phyloP scores from a whole-genome alignment of 1,140 invertebrate genomes.

The Zaprionus davidi region DNA sequence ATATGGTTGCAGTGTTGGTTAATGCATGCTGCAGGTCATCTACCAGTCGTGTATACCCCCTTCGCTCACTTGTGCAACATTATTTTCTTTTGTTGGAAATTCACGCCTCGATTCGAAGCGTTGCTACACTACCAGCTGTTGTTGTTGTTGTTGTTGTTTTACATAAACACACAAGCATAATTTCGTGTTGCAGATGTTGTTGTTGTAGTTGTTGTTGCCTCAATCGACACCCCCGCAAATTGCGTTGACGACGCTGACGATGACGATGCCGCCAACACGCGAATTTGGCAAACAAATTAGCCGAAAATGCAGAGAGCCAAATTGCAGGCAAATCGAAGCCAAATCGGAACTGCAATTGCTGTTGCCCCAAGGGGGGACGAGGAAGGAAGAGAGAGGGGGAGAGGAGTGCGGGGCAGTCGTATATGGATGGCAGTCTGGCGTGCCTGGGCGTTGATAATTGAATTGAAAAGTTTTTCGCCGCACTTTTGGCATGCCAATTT shows the following conservation, averaged over 20 bases:
- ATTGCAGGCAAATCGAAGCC: conserved; percentile 53
- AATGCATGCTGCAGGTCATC: not conserved
- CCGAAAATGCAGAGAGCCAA: conserved; percentile 66
- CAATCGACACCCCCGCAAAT: conserved; percentile 64
- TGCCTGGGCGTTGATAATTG: conserved; percentile 73
- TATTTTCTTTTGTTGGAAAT: conserved; percentile 32
- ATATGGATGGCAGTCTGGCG: conserved; percentile 19
- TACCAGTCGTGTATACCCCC: not conserved
- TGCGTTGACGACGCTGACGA: conserved; percentile 24
- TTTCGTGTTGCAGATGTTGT: conserved; percentile 24
- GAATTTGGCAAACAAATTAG: conserved; percentile 77
- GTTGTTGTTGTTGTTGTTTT: conserved; percentile 11
- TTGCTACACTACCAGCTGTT: not conserved
- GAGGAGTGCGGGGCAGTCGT: not conserved
- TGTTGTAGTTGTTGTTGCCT: conserved; percentile 23
- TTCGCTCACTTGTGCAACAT: conserved; percentile 18
- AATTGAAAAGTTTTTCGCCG: conserved; percentile 72
- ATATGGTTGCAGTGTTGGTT: not conserved
- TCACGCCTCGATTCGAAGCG: conserved; percentile 8
- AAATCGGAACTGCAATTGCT: conserved; percentile 27
- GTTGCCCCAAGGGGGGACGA: not conserved
- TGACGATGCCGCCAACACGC: conserved; percentile 64
- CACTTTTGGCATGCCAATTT: conserved; percentile 53
- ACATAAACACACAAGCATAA: not conserved
- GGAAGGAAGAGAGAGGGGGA: not conserved